Percentiles rank a stretch among this genome's conserved stretches.
phyloP scores from a whole-genome alignment of 2,888 invertebrate species.

The Hypercompe scribonia region DNA sequence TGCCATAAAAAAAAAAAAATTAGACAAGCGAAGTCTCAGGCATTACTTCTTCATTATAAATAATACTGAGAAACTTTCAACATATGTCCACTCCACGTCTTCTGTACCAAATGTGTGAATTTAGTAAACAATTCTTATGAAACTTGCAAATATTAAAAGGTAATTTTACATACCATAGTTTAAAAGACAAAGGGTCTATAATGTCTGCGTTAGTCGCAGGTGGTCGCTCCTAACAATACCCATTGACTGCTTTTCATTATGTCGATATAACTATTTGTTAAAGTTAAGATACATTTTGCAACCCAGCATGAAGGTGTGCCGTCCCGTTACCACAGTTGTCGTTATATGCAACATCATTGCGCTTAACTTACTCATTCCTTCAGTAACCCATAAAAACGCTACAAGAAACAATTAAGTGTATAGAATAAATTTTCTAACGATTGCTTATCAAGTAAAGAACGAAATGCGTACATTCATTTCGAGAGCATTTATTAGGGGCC shows the following conservation, averaged over 20 bases:
- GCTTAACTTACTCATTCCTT: neutral
- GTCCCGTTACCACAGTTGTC: neutral
- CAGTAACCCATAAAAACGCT: constrained; percentile 30
- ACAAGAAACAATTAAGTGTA: constrained; percentile 55
- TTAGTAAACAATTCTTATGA: neutral
- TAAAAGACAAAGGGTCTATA: constrained; percentile 34
- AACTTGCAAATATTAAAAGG: constrained; percentile 6
- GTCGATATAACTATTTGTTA: constrained; percentile 37
- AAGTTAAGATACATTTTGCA: constrained; percentile 24
- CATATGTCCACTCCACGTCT: neutral
- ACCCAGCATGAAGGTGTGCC: constrained; percentile 18
- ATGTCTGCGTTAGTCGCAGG: constrained; percentile 37
- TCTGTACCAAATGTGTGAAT: neutral
- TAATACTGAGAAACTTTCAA: neutral
- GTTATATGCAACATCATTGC: neutral
- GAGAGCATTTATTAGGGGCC: constrained; percentile 64
- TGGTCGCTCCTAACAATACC: constrained; percentile 36
- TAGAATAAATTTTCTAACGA: constrained; percentile 62
- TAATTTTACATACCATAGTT: constrained; percentile 9
- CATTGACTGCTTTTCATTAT: constrained; percentile 34
- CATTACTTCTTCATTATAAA: neutral
- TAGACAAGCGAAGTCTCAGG: neutral
- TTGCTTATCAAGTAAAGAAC: constrained; percentile 60
- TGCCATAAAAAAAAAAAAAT: neutral
- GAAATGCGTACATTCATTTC: constrained; percentile 79